Percentiles rank a stretch among this genome's conserved stretches.
phyloP scores from a whole-genome alignment of 2,888 invertebrate genomes.

The Noctua pronuba region DNA sequence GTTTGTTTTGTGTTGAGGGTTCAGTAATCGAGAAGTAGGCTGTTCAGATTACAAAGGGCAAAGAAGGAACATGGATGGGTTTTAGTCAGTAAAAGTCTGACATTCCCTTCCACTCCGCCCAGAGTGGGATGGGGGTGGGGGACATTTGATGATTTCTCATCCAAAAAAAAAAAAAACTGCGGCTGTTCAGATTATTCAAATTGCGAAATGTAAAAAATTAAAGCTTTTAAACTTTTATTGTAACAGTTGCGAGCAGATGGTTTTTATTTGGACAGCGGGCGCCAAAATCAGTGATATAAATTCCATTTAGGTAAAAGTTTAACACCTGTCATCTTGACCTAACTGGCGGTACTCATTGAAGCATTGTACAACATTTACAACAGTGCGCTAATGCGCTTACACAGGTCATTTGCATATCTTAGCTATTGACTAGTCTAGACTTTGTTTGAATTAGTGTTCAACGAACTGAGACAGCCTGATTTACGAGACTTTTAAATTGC shows the following conservation, averaged over 20 bases:
- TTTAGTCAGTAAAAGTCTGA: too few relatives aligned
- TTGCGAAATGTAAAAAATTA: not conserved
- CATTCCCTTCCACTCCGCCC: too few relatives aligned
- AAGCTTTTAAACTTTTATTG: constrained; percentile 2
- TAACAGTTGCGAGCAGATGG: constrained; percentile 5
- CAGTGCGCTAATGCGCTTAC: constrained; percentile 73
- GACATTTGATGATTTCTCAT: too few relatives aligned
- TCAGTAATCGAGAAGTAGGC: too few relatives aligned
- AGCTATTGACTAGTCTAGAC: constrained; percentile 85
- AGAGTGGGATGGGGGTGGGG: too few relatives aligned
- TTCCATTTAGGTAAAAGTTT: constrained; percentile 14
- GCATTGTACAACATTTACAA: constrained; percentile 69
- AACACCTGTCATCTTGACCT: constrained; percentile 63
- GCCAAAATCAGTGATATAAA: not conserved
- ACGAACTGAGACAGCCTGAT: constrained; percentile 76
- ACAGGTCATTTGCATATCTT: constrained; percentile 80
- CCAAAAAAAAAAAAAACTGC: too few relatives aligned
- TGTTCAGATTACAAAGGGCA: too few relatives aligned
- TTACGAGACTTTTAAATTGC: constrained; percentile 70
- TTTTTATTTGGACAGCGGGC: constrained; percentile 14
- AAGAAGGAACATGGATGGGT: too few relatives aligned
- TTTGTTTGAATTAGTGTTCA: constrained; percentile 79
- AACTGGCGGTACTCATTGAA: constrained; percentile 50
- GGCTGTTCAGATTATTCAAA: constrained; percentile 1
- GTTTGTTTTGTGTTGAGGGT: too few relatives aligned